Conservation (phyloP, 1,140 invertebrate species). For the Eurosta solidaginis region DNA sequence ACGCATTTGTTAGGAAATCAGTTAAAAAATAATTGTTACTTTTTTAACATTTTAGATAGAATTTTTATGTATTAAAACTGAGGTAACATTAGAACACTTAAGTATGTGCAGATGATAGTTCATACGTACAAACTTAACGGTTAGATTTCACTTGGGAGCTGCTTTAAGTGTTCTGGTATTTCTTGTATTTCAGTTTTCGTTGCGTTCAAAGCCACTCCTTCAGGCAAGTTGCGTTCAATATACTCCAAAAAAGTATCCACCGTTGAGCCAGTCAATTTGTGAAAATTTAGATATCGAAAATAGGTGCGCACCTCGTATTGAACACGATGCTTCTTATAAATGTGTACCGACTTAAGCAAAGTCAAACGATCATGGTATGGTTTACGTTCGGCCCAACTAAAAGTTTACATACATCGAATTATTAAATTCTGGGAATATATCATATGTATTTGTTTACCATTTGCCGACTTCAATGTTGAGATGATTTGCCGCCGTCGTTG, state of each 20-base stretch:
- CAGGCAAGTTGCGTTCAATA: slow-evolving; percentile 94
- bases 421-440: background rate
- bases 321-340: slow-evolving; percentile 92
- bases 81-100: too few relatives aligned
- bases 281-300: slow-evolving; percentile 82
- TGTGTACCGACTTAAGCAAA: slow-evolving; percentile 84
- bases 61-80: too few relatives aligned
- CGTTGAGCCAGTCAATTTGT: slow-evolving; percentile 90
- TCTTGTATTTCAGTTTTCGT: slow-evolving; percentile 76
- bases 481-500: slow-evolving; percentile 76
- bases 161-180: slow-evolving; percentile 64
- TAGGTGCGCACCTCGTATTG: slow-evolving; percentile 97
- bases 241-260: slow-evolving; percentile 96
- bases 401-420: slow-evolving; percentile 38
- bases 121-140: too few relatives aligned
- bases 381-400: slow-evolving; percentile 74
- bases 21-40: too few relatives aligned
- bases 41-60: too few relatives aligned
- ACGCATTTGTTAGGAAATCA: too few relatives aligned
- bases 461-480: slow-evolving; percentile 76
- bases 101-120: too few relatives aligned
- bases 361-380: slow-evolving; percentile 76
- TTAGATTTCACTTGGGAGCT: slow-evolving; percentile 44
- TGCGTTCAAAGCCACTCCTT: slow-evolving; percentile 94
- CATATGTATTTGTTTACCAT: slow-evolving; percentile 65